Conservation (phyloP, 2,113 vertebrate species). For the Caretta caretta region DNA sequence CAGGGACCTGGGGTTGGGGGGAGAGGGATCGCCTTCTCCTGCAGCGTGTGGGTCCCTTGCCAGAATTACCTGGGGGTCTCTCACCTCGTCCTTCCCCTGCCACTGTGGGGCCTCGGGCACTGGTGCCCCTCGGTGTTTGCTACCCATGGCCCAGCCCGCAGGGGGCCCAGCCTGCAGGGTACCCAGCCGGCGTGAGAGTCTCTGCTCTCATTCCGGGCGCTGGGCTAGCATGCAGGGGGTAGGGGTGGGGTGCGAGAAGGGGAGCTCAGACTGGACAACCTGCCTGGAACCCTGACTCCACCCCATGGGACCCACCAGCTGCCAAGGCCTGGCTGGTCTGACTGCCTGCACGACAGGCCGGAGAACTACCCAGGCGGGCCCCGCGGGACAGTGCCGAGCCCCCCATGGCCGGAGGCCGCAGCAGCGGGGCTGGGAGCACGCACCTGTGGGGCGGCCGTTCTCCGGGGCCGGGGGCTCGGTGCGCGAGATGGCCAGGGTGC, state of each 20-base stretch:
- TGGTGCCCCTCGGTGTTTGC: background rate
- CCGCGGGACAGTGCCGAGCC: rapidly evolving
- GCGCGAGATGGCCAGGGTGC: conserved; percentile 69
- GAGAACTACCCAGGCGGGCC: rapidly evolving
- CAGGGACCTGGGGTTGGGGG: too few relatives aligned
- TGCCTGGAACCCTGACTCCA: too few relatives aligned
- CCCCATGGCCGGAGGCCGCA: background rate
- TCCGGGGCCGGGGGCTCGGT: background rate
- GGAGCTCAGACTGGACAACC: background rate
- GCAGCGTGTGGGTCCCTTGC: too few relatives aligned
- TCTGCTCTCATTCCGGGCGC: background rate
- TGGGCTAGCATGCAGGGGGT: background rate
- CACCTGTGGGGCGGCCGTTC: background rate
- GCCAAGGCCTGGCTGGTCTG: too few relatives aligned
- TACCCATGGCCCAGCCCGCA: too few relatives aligned
- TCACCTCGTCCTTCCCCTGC: background rate
- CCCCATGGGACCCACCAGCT: too few relatives aligned
- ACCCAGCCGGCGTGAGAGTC: too few relatives aligned
- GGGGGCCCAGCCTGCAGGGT: too few relatives aligned
- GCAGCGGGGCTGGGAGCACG: too few relatives aligned
- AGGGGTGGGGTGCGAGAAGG: background rate
- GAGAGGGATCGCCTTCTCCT: too few relatives aligned
- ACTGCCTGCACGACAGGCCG: background rate
- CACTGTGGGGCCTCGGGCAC: background rate
- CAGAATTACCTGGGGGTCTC: too few relatives aligned